phyloP scores from a whole-genome alignment of 2,888 invertebrate genomes.

The Cerceris ruficornis region DNA sequence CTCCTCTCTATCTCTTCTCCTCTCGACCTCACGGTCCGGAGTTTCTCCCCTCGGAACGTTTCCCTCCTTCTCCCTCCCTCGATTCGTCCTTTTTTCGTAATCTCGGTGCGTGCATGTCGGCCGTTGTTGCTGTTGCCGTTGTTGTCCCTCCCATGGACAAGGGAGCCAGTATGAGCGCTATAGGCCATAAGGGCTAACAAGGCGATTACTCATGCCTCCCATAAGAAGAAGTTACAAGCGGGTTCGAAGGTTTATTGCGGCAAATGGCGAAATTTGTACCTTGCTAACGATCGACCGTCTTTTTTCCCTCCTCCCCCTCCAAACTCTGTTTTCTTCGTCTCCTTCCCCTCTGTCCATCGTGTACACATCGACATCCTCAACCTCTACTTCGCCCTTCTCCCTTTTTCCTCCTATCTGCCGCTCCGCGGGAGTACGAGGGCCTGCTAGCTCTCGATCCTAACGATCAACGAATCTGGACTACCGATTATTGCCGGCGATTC shows the following conservation, averaged over 20 bases:
- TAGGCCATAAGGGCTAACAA: slow-evolving; percentile 81
- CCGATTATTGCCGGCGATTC: not conserved
- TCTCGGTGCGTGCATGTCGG: slow-evolving; percentile 61
- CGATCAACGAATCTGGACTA: slow-evolving; percentile 51
- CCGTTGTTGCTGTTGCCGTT: slow-evolving; percentile 49
- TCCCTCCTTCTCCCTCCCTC: slow-evolving; percentile 23
- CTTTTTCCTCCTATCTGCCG: not conserved
- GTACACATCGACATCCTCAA: slow-evolving; percentile 11
- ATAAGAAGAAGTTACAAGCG: slow-evolving; percentile 81
- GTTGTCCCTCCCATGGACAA: slow-evolving; percentile 61
- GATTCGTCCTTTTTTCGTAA: slow-evolving; percentile 58
- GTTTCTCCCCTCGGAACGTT: not conserved
- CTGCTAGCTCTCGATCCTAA: slow-evolving; percentile 39
- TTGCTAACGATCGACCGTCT: slow-evolving; percentile 78
- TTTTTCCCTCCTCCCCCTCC: slow-evolving; percentile 58
- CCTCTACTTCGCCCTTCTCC: slow-evolving; percentile 4
- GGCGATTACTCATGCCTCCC: slow-evolving; percentile 81
- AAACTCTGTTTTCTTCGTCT: not conserved
- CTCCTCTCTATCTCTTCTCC: slow-evolving; percentile 22
- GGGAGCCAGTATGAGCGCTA: slow-evolving; percentile 73
- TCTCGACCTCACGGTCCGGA: not conserved
- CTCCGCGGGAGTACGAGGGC: slow-evolving; percentile 16
- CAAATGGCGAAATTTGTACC: slow-evolving; percentile 82
- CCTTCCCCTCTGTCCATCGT: not conserved
- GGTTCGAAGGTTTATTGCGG: slow-evolving; percentile 80